Evolutionary conservation across 2,797 vertebrate species (phyloP).

Genomic region (Cichlasoma orientale): DNA sequence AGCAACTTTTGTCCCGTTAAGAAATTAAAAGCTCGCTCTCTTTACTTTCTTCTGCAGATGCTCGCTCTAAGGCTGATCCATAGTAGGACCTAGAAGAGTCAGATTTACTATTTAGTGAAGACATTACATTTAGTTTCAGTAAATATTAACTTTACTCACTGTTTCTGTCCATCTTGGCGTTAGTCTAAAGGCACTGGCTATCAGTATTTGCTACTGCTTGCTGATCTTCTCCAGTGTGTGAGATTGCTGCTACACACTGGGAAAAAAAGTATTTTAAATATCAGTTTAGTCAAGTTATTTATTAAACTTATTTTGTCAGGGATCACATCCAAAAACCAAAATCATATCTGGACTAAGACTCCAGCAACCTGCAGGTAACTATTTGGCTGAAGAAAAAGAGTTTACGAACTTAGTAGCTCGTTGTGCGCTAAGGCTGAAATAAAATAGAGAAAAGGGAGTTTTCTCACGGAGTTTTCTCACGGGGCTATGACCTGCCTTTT

Average conservation of each 20-base stretch:
- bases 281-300: no score
- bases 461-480: not conserved
- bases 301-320: no score
- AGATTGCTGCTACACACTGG: no score
- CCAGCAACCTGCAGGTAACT: no score
- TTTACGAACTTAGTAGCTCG: not conserved
- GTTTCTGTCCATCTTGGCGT: not conserved
- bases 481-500: no score
- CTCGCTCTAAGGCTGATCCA: not conserved
- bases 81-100: no score
- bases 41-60: not conserved
- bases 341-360: no score
- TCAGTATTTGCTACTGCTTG: not conserved
- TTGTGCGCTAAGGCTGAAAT: not conserved
- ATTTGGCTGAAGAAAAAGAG: not conserved
- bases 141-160: not conserved
- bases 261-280: no score
- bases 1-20: no score
- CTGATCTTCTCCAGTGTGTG: not conserved
- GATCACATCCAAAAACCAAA: no score
- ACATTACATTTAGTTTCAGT: rapidly evolving
- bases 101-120: not conserved
- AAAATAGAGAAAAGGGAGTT: not conserved
- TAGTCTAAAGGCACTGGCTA: not conserved
- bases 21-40: no score